These are phyloP conservation scores for Eulemur rufifrons DNA, from an alignment of 2,113 vertebrate genomes.

Conservation along the genomic window DNA sequence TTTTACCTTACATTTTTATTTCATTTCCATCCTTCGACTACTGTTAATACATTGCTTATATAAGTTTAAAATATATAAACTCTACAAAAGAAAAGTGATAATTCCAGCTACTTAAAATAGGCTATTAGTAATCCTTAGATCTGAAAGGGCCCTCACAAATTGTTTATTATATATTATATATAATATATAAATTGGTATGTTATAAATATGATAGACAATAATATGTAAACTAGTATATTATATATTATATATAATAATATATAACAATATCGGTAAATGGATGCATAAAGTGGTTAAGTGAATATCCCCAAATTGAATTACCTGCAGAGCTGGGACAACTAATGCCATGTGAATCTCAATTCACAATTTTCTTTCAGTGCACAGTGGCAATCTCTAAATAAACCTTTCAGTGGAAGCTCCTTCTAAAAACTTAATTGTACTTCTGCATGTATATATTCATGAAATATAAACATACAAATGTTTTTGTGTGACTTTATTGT, in stretches of 20 bases:
- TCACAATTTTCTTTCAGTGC: neutral
- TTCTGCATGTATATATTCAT: neutral
- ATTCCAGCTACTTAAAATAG: neutral
- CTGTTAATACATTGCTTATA: neutral
- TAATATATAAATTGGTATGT: no score
- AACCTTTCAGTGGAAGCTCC: neutral
- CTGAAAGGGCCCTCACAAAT: neutral
- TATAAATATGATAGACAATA: no score
- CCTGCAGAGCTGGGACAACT: neutral
- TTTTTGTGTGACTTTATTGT: neutral
- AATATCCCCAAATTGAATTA: neutral
- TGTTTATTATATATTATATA: neutral
- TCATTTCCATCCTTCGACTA: neutral
- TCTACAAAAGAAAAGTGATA: neutral
- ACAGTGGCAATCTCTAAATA: neutral
- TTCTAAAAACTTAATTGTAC: neutral
- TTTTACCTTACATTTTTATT: neutral
- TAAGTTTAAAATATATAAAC: slow-evolving; percentile 14
- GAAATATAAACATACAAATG: neutral
- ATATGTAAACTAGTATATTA: no score
- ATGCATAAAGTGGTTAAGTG: neutral
- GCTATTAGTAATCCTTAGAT: neutral
- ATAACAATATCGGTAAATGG: neutral
- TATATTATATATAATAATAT: no score
- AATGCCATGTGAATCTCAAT: neutral